Evolutionary conservation across 2,797 vertebrate genomes (phyloP).

Genomic region (Apodemus agrarius): DNA sequence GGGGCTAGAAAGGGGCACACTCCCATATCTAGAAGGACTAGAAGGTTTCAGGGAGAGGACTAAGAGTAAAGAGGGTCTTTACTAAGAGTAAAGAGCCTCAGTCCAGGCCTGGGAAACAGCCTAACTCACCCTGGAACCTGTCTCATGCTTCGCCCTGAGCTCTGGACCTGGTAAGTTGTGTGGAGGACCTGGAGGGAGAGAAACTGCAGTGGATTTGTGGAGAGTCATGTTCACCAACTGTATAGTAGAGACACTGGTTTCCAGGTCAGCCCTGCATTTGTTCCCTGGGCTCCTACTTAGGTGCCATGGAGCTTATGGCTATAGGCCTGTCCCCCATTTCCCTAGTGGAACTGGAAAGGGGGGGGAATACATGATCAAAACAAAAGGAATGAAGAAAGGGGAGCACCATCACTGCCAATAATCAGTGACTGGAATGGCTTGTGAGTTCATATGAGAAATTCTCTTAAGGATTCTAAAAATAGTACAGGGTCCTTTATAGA

Average conservation of each 20-base stretch:
- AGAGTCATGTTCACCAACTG: background rate
- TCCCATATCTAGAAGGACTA: background rate
- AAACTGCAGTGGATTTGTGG: background rate
- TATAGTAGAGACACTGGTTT: background rate
- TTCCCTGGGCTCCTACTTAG: background rate
- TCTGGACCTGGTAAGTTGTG: no score
- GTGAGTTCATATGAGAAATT: background rate
- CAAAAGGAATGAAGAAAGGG: background rate
- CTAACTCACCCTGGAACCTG: background rate
- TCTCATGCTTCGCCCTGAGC: background rate
- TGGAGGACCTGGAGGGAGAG: background rate
- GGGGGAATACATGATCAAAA: no score
- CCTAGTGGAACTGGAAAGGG: background rate
- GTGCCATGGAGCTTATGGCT: fast-evolving
- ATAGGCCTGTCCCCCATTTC: fast-evolving
- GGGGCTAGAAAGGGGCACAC: background rate
- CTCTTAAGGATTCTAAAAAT: background rate
- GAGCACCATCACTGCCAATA: background rate
- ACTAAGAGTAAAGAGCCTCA: background rate
- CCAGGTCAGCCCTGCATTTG: background rate
- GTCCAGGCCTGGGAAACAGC: background rate
- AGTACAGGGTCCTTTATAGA: background rate
- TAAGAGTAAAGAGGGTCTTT: background rate
- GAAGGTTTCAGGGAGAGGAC: background rate
- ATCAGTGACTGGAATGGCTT: background rate